phyloP scores from a whole-genome alignment of 2,797 vertebrate species.

The Amphiprion clarkii region DNA sequence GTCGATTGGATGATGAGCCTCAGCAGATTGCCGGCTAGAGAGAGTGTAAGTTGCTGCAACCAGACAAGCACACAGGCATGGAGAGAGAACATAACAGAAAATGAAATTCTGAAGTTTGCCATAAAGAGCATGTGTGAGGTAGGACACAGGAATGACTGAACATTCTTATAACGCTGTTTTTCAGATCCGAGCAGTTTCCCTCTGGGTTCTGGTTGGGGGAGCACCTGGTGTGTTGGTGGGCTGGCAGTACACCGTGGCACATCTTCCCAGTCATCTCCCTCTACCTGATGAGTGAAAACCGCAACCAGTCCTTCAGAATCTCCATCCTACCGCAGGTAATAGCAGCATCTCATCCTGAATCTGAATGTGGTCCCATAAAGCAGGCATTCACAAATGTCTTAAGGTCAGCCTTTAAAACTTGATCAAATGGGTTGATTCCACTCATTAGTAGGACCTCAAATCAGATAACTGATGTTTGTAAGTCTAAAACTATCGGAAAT shows the following conservation, averaged over 20 bases:
- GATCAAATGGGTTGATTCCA: too few species aligned
- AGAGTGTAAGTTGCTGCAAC: too few species aligned
- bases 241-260: slow-evolving; percentile 97
- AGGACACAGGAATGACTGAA: slow-evolving; percentile 7
- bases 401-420: too few species aligned
- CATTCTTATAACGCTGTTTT: slow-evolving; percentile 25
- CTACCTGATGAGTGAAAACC: slow-evolving; percentile 97
- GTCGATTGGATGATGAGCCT: too few species aligned
- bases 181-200: slow-evolving; percentile 97
- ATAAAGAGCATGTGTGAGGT: not conserved
- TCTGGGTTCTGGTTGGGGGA: slow-evolving; percentile 98
- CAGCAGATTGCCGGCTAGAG: too few species aligned
- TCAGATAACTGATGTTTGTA: too few species aligned
- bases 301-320: slow-evolving; percentile 98
- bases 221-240: slow-evolving; percentile 98
- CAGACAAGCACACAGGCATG: too few species aligned
- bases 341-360: not conserved
- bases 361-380: not conserved
- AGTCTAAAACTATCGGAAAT: too few species aligned
- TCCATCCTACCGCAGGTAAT: slow-evolving; percentile 97
- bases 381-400: not conserved
- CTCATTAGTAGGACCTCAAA: too few species aligned
- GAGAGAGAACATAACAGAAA: too few species aligned
- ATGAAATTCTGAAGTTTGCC: too few species aligned
- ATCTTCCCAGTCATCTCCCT: slow-evolving; percentile 98